Evolutionary conservation across 2,888 invertebrate genomes (phyloP), one percentile per base, ranked within the genome.

Genomic region (Chaetogeoica ovagalla): DNA sequence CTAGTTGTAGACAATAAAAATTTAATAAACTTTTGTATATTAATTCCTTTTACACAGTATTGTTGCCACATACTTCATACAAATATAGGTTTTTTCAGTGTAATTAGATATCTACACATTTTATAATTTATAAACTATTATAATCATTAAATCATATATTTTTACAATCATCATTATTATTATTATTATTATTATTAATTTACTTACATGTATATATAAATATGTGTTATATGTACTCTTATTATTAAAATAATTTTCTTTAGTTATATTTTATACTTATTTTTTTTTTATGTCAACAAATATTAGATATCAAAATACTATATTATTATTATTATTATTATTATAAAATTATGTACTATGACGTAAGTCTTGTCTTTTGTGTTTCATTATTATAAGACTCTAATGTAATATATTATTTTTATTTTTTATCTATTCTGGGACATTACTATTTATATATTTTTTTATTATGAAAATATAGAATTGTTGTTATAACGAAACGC

Each of bases 311-410:
- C 19, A 2, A 7, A 55, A 37, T 37, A 37, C 4, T 17, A 39
- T 39, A 15, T 37, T n/a, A 13, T 37, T 30, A 30, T 30, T 30
- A 30, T 30, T 30, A 19, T 55, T 30, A 30, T 30, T 30, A 30
- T 30, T 30, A 30, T 30, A 30, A 30, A 30, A 37, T 55, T 55
- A 63, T 39, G 17, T 55, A 57, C 17, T 55, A 23, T 57, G 7
- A 55, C 43, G 19, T 76, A 76, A 68, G 43, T 59, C 23, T 76
- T 76, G 66, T 48, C 30, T 75, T 65, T 57, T 76, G 48, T 68
- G 57, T 76, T 76, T 66, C 57, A 60, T 23, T 68, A 43, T 57
- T 57, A 23, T 52, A 19, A 63, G 19, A 55, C n/a, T 63, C 52
- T 63, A n/a, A 63, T 73, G 37, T 74, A 63, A 73, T 63, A 63